phyloP scores from a whole-genome alignment of 2,113 vertebrate species.

The Grus americana region DNA sequence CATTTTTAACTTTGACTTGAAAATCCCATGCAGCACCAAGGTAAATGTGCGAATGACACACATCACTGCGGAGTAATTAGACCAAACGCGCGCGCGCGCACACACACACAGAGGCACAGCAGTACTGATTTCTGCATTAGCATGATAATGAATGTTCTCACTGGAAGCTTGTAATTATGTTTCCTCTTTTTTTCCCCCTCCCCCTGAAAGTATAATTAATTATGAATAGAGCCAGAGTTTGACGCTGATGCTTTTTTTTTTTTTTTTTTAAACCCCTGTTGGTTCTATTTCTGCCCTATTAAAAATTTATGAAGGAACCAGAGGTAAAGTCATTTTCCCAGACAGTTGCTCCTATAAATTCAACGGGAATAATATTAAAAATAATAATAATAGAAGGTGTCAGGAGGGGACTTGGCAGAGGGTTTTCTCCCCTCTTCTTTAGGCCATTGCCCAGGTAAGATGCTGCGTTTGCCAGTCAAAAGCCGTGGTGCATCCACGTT shows the following conservation, averaged over 20 bases:
- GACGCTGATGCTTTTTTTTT: background rate
- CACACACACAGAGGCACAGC: constrained; percentile 23
- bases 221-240: constrained; percentile 69
- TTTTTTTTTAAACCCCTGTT: constrained; percentile 32
- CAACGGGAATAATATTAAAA: background rate
- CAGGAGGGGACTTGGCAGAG: background rate
- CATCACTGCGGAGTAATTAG: constrained; percentile 58
- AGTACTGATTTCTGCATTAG: constrained; percentile 66
- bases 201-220: constrained; percentile 75
- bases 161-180: constrained; percentile 76
- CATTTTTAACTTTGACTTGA: background rate
- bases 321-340: constrained; percentile 54
- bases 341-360: constrained; percentile 33
- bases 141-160: constrained; percentile 79
- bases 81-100: background rate
- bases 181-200: constrained; percentile 63
- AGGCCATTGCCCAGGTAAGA: background rate
- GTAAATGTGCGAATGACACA: constrained; percentile 22
- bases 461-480: background rate
- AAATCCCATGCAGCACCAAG: background rate
- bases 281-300: constrained; percentile 70
- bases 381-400: background rate
- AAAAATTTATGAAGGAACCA: constrained; percentile 53
- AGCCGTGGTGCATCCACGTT: fast-evolving
- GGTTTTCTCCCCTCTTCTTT: background rate